Conservation (phyloP, 2,797 vertebrate genomes). For the Sebastes trivittatus region DNA sequence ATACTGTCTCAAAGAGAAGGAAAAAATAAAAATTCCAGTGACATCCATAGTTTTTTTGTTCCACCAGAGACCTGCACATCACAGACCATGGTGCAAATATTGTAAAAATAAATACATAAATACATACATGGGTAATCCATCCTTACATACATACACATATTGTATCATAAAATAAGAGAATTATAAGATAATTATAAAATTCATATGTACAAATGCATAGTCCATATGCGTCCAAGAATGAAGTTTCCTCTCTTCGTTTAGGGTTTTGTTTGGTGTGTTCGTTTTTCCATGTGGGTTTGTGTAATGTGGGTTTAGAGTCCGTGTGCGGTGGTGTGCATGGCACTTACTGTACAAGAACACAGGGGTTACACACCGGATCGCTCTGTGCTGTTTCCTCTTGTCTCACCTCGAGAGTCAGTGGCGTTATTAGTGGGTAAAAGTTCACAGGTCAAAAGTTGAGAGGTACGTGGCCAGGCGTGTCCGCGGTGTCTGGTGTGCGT, state of each 20-base stretch:
- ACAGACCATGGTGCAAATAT: slow-evolving; percentile 81
- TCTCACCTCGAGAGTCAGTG: slow-evolving; percentile 43
- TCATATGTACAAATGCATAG: slow-evolving; percentile 85
- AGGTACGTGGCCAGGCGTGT: slow-evolving; percentile 73
- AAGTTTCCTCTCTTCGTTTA: slow-evolving; percentile 44
- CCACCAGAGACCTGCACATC: slow-evolving; percentile 68
- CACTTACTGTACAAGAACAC: slow-evolving; percentile 81
- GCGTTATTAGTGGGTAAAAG: slow-evolving; percentile 34
- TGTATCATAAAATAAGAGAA: slow-evolving; percentile 84
- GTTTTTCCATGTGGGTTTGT: slow-evolving; percentile 44
- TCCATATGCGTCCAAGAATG: slow-evolving; percentile 73
- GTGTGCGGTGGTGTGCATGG: slow-evolving; percentile 79
- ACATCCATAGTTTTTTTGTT: slow-evolving; percentile 70
- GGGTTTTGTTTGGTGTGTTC: slow-evolving; percentile 45
- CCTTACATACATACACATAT: slow-evolving; percentile 80
- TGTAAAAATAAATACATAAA: slow-evolving; percentile 87
- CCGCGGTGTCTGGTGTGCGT: slow-evolving; percentile 73
- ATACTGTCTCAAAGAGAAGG: slow-evolving; percentile 72
- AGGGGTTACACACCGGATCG: slow-evolving; percentile 74
- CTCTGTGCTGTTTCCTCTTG: slow-evolving; percentile 67
- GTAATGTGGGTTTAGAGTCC: slow-evolving; percentile 45
- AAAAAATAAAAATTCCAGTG: slow-evolving; percentile 71
- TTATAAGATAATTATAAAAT: slow-evolving; percentile 85
- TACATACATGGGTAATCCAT: slow-evolving; percentile 81
- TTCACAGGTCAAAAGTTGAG: slow-evolving; percentile 81